Evolutionary conservation across 2,797 vertebrate species (phyloP).

Genomic region (Rhinophrynus dorsalis): DNA sequence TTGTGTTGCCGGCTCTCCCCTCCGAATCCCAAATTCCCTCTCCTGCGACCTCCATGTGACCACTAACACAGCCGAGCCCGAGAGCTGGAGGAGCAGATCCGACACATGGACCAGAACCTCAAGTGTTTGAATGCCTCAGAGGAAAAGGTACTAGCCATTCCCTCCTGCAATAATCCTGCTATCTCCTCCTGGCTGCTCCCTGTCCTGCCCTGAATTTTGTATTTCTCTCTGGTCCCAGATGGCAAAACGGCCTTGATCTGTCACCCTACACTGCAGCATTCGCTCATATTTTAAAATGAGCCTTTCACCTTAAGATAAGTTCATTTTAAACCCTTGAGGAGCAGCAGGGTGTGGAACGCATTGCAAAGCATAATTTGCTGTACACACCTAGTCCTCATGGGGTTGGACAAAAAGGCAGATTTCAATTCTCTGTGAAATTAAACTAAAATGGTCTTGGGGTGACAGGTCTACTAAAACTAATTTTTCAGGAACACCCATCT

Average conservation of each 20-base stretch:
- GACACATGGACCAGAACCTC: constrained; percentile 86
- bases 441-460: no score
- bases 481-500: neutral
- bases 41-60: constrained; percentile 56
- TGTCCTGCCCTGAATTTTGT: no score
- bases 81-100: constrained; percentile 85
- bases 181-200: constrained; percentile 1
- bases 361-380: no score
- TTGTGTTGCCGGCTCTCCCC: constrained; percentile 48
- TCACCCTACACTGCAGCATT: neutral
- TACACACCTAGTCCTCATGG: no score
- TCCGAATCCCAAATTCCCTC: constrained; percentile 48
- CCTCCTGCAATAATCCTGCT: neutral
- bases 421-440: no score
- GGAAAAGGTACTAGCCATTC: constrained; percentile 82
- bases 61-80: constrained; percentile 83
- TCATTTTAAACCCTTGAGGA: no score
- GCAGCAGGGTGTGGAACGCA: no score
- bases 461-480: no score
- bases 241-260: constrained; percentile 1
- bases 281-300: no score
- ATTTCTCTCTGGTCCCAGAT: neutral
- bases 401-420: no score
- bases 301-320: no score
- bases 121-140: constrained; percentile 88